Conservation (phyloP, 2,113 vertebrate genomes). For the Sphaerodactylus townsendi region DNA sequence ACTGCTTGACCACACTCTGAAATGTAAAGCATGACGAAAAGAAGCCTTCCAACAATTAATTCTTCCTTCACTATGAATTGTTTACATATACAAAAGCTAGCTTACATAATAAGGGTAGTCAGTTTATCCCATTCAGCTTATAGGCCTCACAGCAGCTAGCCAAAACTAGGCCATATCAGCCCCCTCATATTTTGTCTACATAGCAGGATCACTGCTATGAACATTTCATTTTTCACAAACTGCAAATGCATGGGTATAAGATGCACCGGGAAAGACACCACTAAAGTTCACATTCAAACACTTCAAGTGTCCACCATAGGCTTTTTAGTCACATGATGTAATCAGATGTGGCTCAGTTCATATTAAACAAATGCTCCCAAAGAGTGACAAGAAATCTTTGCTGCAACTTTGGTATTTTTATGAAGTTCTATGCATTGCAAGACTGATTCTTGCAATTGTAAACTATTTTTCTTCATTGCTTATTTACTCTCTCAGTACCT, state of each 20-base stretch:
- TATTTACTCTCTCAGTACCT: not conserved
- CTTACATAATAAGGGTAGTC: not conserved
- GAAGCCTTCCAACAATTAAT: not conserved
- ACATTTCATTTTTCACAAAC: constrained; percentile 18
- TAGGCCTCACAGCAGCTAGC: not conserved
- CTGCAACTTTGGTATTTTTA: not conserved
- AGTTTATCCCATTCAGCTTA: not conserved
- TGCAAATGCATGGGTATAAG: constrained; percentile 10
- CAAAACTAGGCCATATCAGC: not conserved
- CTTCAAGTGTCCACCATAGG: not conserved
- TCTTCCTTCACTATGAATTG: not conserved
- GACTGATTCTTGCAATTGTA: not conserved
- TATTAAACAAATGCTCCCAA: not conserved
- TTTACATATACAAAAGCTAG: constrained; percentile 17
- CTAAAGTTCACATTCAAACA: not conserved
- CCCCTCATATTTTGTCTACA: not conserved
- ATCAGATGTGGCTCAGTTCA: not conserved
- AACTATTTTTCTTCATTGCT: not conserved
- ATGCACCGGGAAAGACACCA: not conserved
- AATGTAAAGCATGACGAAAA: constrained; percentile 25
- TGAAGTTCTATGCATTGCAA: not conserved
- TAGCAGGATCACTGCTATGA: not conserved
- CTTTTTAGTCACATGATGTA: not conserved
- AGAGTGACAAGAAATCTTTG: not conserved
- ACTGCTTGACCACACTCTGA: constrained; percentile 29